Evolutionary conservation across 2,888 invertebrate genomes (phyloP).

Genomic region (Rosalia funebris): DNA sequence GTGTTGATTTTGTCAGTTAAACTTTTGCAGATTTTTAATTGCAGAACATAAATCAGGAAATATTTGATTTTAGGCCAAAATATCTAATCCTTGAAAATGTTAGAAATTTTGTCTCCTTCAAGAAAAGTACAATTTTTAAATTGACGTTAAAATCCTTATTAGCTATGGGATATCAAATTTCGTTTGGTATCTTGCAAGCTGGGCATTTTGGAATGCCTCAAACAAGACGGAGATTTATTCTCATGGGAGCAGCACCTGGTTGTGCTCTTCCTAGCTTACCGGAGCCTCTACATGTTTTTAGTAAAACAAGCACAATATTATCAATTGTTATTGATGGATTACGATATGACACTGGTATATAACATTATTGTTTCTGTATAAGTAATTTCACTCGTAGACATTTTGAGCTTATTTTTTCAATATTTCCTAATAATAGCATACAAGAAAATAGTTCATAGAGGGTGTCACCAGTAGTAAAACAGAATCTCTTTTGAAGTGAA

Average conservation of each 20-base stretch:
- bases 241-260: slow-evolving; percentile 85
- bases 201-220: slow-evolving; percentile 88
- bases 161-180: slow-evolving; percentile 88
- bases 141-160: slow-evolving; percentile 80
- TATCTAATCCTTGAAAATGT: slow-evolving; percentile 89
- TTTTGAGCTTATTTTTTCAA: too few species aligned
- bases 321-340: slow-evolving; percentile 71
- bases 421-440: too few species aligned
- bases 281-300: slow-evolving; percentile 83
- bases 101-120: slow-evolving; percentile 85
- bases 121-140: slow-evolving; percentile 82
- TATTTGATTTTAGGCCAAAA: slow-evolving; percentile 70
- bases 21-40: too few species aligned
- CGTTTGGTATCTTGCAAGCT: slow-evolving; percentile 85
- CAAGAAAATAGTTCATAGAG: too few species aligned
- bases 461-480: too few species aligned
- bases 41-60: too few species aligned
- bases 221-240: slow-evolving; percentile 77
- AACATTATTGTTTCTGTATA: too few species aligned
- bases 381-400: too few species aligned
- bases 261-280: slow-evolving; percentile 79
- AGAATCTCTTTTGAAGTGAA: too few species aligned
- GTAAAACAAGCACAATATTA: slow-evolving; percentile 71
- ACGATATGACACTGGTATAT: slow-evolving; percentile 57
- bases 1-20: slow-evolving; percentile 1